These are phyloP conservation scores for Bathynomus jamesi DNA, from an alignment of 1,140 invertebrate genomes.

Conservation along the genomic window DNA sequence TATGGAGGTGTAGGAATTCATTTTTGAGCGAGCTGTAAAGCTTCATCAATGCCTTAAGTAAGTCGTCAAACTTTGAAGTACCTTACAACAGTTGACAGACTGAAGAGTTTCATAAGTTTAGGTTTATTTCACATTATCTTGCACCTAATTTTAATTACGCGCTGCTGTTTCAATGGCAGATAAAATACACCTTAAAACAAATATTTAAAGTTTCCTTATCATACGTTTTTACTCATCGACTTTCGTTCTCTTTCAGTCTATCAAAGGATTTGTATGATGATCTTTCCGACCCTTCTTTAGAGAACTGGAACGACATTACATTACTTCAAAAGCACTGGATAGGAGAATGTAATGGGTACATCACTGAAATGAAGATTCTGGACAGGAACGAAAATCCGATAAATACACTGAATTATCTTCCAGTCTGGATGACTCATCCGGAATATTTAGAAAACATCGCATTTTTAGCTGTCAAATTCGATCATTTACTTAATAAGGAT, in stretches of 20 bases:
- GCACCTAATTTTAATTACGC: too few relatives aligned
- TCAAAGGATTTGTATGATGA: slow-evolving; percentile 51
- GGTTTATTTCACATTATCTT: too few relatives aligned
- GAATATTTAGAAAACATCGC: slow-evolving; percentile 61
- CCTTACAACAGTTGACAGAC: too few relatives aligned
- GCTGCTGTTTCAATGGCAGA: too few relatives aligned
- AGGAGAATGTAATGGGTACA: slow-evolving; percentile 75
- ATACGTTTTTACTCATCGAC: slow-evolving; percentile 54
- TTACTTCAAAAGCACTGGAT: slow-evolving; percentile 93
- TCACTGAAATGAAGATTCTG: slow-evolving; percentile 61
- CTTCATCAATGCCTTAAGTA: too few relatives aligned
- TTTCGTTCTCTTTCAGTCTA: slow-evolving; percentile 52
- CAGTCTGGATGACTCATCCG: slow-evolving; percentile 68
- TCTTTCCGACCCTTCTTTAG: slow-evolving; percentile 38
- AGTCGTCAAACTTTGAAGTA: too few relatives aligned
- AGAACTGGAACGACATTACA: slow-evolving; percentile 69
- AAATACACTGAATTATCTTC: not conserved
- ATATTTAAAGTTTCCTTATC: slow-evolving; percentile 64
- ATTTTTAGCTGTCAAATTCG: slow-evolving; percentile 46
- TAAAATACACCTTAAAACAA: too few relatives aligned
- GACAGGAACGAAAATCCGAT: slow-evolving; percentile 39
- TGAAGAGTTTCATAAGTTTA: too few relatives aligned
- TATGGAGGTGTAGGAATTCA: too few relatives aligned
- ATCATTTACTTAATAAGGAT: slow-evolving; percentile 40
- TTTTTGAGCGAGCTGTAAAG: too few relatives aligned